These are phyloP conservation scores for Myripristis jacobus DNA, from an alignment of 2,797 vertebrate species.

Conservation along the genomic window DNA sequence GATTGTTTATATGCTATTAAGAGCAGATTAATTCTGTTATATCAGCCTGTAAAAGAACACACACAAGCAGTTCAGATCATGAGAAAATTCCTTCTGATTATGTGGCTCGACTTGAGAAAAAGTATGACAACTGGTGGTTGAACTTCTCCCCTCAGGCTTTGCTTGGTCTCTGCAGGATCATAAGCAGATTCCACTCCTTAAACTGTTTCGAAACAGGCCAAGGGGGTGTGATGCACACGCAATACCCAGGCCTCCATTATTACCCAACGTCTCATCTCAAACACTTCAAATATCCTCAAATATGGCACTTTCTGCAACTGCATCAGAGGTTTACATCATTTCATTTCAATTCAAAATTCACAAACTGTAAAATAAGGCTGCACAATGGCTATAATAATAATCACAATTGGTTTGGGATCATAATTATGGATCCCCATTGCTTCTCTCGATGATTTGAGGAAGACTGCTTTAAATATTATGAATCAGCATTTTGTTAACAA, in stretches of 20 bases:
- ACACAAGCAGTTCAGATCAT: not conserved
- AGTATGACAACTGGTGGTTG: not conserved
- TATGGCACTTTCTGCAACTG: too few species aligned
- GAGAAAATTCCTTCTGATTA: constrained; percentile 20
- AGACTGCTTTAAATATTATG: not conserved
- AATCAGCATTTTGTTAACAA: not conserved
- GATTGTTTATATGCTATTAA: not conserved
- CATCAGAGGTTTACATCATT: too few species aligned
- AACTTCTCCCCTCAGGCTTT: constrained; percentile 1
- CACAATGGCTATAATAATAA: not conserved
- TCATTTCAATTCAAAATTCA: too few species aligned
- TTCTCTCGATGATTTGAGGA: not conserved
- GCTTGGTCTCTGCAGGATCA: constrained; percentile 6
- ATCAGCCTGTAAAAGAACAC: not conserved
- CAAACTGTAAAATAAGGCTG: not conserved
- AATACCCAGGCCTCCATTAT: not conserved
- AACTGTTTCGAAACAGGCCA: not conserved
- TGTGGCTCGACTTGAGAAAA: not conserved
- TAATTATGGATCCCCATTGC: not conserved
- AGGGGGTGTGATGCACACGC: not conserved
- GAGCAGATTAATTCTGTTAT: not conserved
- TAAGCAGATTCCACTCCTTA: not conserved
- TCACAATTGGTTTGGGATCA: not conserved
- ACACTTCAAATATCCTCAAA: not conserved
- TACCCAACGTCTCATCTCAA: not conserved